Percentiles rank a stretch among this genome's conserved stretches.
Evolutionary conservation across 1,140 invertebrate species (phyloP).

Genomic region (Tetramorium alpestre): DNA sequence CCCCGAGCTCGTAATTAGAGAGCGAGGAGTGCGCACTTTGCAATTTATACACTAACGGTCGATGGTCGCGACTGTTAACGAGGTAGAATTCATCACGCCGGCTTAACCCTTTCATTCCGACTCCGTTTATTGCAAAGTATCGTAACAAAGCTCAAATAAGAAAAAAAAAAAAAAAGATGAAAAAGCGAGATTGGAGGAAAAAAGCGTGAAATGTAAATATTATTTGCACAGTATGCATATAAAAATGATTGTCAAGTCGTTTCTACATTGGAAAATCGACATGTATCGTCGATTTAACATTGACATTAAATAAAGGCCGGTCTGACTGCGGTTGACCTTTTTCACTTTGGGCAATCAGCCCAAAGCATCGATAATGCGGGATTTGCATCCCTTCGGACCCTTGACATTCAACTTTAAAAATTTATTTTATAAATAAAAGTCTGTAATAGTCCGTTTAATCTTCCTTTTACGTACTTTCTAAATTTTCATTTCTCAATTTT

Average conservation of each 20-base stretch:
- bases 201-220: background rate
- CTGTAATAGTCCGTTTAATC: background rate
- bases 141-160: background rate
- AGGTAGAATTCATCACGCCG: slow-evolving; percentile 28
- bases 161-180: background rate
- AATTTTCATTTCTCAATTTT: background rate
- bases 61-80: slow-evolving; percentile 39
- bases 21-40: slow-evolving; percentile 30
- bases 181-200: too few relatives aligned
- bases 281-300: background rate
- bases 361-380: background rate
- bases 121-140: background rate
- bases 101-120: slow-evolving; percentile 24
- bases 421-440: background rate
- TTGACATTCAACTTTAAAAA: slow-evolving; percentile 18
- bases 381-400: background rate
- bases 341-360: slow-evolving; percentile 9
- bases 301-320: background rate
- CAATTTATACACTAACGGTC: slow-evolving; percentile 39
- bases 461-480: background rate
- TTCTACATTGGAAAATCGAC: background rate
- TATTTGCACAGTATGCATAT: background rate
- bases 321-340: background rate
- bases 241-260: background rate
- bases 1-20: slow-evolving; percentile 40